Evolutionary conservation across 2,888 invertebrate genomes (phyloP), one percentile per base, ranked within the genome.

Genomic region (Linnaemya tessellans): DNA sequence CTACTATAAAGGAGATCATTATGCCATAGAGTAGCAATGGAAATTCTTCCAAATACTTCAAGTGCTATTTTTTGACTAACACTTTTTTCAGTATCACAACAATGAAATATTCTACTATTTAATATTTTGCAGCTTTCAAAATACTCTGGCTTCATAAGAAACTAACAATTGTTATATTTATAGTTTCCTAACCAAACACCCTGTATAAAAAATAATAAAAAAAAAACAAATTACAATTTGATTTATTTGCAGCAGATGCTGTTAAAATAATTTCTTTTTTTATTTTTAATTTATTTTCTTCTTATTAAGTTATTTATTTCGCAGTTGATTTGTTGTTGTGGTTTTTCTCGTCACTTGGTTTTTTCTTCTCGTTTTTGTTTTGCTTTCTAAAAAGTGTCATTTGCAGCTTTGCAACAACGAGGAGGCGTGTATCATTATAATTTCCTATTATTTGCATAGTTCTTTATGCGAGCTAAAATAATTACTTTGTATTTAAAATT

Each of bases 171-270:
- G n/a, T n/a, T n/a, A n/a, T n/a, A n/a, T n/a, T n/a, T n/a, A n/a
- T n/a, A n/a, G n/a, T n/a, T n/a, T n/a, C n/a, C n/a, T n/a, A n/a
- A n/a, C n/a, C 2, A 30, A 70, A 60, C 60, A 79, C 81, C 60
- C 67, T 81, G 81, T 85, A 65, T 35, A 43, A 13, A 43, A 18
- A 3, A 35, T 9, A 49, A n/a, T n/a, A n/a, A n/a, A n/a, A n/a
- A 51, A 49, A 62, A 62, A 62, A 43, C 41, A 60, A 84, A 81
- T 87, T 75, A 71, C 73, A 80, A 86, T 86, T 79, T 81, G 84
- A 86, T 78, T 87, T 88, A 87, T 82, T 80, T 80, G 51, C 71
- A 75, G 60, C 82, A 85, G 82, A 80, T 85, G 85, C 60, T 71
- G 20, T 20, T 20, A 13, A 13, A 18, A 7, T 8, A 43, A n/a